phyloP scores from a whole-genome alignment of 2,797 vertebrate species.

The Novumbra hubbsi region DNA sequence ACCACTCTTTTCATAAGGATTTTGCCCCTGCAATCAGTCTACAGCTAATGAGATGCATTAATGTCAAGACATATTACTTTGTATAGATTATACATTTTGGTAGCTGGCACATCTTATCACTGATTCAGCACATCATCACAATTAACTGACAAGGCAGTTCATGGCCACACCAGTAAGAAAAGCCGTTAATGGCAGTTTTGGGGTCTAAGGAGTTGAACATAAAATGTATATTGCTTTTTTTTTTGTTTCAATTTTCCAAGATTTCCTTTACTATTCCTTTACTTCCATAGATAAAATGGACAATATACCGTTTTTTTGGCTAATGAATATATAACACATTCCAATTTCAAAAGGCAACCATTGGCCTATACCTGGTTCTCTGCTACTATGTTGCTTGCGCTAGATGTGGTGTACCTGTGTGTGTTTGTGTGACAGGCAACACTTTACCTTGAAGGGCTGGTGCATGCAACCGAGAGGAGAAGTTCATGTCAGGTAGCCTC shows the following conservation, averaged over 20 bases:
- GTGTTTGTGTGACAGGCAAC: background rate
- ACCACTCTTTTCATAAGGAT: too few relatives aligned
- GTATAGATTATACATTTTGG: too few relatives aligned
- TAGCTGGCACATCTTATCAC: too few relatives aligned
- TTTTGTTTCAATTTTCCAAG: background rate
- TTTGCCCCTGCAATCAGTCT: too few relatives aligned
- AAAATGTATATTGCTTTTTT: too few relatives aligned
- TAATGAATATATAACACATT: background rate
- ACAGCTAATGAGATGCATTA: too few relatives aligned
- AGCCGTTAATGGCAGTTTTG: too few relatives aligned
- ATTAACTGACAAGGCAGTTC: too few relatives aligned
- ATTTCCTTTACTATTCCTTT: background rate
- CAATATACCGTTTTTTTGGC: background rate
- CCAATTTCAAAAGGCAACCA: background rate
- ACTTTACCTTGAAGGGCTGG: background rate
- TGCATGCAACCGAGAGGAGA: background rate
- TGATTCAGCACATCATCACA: too few relatives aligned
- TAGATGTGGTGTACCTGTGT: background rate
- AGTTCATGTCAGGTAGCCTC: constrained; percentile 1
- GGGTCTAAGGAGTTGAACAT: too few relatives aligned
- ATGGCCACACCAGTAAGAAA: too few relatives aligned
- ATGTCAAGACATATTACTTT: too few relatives aligned
- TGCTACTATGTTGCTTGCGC: background rate
- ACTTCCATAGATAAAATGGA: background rate
- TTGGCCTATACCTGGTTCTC: background rate